Conservation (phyloP, 2,113 vertebrate species). For the cattle (Bos taurus) region DNA sequence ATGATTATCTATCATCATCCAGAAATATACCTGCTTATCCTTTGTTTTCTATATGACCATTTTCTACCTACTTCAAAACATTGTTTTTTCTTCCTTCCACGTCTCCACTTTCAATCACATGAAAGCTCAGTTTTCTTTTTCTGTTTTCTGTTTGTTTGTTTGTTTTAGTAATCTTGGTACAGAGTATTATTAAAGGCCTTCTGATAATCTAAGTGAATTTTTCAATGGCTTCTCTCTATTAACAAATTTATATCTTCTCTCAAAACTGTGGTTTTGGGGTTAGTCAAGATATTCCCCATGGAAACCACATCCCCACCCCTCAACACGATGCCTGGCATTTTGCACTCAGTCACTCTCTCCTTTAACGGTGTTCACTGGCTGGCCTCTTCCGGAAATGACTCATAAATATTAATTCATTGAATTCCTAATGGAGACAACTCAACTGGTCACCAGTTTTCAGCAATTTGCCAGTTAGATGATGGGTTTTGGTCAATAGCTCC, state of each 20-base stretch:
- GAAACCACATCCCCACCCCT: not conserved
- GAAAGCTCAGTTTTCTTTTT: not conserved
- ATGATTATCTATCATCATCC: not conserved
- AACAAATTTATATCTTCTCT: not conserved
- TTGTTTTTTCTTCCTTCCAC: not conserved
- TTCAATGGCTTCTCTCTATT: not conserved
- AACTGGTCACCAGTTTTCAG: not conserved
- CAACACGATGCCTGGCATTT: not conserved
- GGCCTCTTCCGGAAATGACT: not conserved
- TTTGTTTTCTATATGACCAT: not conserved
- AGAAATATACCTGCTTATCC: not conserved
- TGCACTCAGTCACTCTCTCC: not conserved
- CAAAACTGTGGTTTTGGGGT: not conserved
- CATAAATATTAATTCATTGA: not conserved
- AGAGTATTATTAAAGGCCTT: not conserved
- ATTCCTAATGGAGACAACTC: not conserved
- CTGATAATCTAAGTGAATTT: not conserved
- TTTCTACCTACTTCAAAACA: not conserved
- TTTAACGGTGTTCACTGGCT: not conserved
- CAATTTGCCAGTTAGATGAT: not conserved
- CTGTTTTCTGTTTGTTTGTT: not conserved
- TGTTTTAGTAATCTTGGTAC: not conserved
- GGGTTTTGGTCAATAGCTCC: not conserved
- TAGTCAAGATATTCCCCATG: not conserved
- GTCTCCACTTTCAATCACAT: not conserved